A percentile compares a stretch with the other conserved stretches of the same genome.
These are phyloP conservation scores for Drosophila sechellia DNA, from an alignment of 1,140 invertebrate species.

Conservation along the genomic window DNA sequence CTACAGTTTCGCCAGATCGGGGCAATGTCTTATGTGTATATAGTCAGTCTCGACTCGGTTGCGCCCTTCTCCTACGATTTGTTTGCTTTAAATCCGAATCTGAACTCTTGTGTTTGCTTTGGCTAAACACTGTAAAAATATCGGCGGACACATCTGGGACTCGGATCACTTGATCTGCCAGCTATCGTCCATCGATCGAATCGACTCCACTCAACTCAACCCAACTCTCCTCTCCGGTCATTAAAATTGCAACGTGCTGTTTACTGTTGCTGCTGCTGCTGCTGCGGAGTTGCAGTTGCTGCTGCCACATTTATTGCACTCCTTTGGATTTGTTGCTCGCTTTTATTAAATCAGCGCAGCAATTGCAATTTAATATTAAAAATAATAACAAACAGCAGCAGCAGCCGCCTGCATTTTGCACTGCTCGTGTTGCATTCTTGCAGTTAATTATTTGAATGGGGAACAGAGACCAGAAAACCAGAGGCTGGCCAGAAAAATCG, in stretches of 20 bases:
- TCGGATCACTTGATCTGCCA: slow-evolving; percentile 64
- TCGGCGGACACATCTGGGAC: slow-evolving; percentile 69
- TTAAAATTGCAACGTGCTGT: slow-evolving; percentile 82
- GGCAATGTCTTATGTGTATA: slow-evolving; percentile 26
- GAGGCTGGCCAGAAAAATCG: slow-evolving; percentile 12
- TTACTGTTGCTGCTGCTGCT: slow-evolving; percentile 61
- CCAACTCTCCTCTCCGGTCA: slow-evolving; percentile 55
- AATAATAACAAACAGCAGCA: slow-evolving; percentile 81
- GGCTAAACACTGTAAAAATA: slow-evolving; percentile 82
- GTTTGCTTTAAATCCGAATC: slow-evolving; percentile 51
- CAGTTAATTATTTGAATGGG: slow-evolving; percentile 78
- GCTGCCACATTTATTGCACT: slow-evolving; percentile 76
- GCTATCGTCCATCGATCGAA: slow-evolving; percentile 62
- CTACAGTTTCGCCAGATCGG: slow-evolving; percentile 53
- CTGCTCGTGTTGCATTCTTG: slow-evolving; percentile 81
- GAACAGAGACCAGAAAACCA: slow-evolving; percentile 50
- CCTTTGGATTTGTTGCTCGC: slow-evolving; percentile 70
- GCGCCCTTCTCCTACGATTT: slow-evolving; percentile 22
- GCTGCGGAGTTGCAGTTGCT: slow-evolving; percentile 16
- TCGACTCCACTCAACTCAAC: neutral
- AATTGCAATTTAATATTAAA: slow-evolving; percentile 84
- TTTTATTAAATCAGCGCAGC: slow-evolving; percentile 81
- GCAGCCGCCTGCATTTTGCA: slow-evolving; percentile 55
- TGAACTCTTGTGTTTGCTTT: slow-evolving; percentile 70
- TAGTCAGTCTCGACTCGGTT: neutral